Conservation (phyloP, 2,888 invertebrate genomes). For the Amphimallon solstitiale region DNA sequence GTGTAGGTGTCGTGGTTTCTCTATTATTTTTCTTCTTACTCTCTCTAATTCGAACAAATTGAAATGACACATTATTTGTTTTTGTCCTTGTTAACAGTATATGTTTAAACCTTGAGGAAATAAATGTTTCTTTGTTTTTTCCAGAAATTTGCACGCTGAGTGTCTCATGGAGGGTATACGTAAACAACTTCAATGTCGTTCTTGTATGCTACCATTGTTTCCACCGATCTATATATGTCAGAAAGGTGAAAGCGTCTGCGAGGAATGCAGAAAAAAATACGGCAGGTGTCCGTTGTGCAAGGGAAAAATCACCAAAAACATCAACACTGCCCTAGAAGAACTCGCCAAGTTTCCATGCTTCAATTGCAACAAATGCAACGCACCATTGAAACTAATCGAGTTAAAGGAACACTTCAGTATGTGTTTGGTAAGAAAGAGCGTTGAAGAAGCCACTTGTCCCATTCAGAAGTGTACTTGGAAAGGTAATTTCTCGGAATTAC, state of each 20-base stretch:
- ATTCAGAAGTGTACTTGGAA: slow-evolving; percentile 23
- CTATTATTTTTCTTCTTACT: too few species aligned
- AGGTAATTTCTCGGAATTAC: background rate
- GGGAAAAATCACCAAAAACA: background rate
- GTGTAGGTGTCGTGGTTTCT: too few species aligned
- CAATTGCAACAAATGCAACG: slow-evolving; percentile 8
- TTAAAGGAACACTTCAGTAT: background rate
- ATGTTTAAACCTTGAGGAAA: too few species aligned
- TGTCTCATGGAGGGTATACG: slow-evolving; percentile 10
- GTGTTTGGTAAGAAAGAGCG: background rate
- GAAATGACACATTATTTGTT: too few species aligned
- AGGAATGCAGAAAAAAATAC: slow-evolving; percentile 17
- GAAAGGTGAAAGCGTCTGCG: slow-evolving; percentile 30
- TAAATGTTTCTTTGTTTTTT: too few species aligned
- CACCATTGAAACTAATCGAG: slow-evolving; percentile 20
- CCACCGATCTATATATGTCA: slow-evolving; percentile 33
- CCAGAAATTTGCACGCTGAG: too few species aligned
- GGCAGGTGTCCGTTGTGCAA: slow-evolving; percentile 27
- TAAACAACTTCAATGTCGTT: slow-evolving; percentile 25
- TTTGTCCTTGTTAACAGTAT: too few species aligned
- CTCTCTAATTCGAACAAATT: too few species aligned
- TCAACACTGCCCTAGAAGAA: slow-evolving; percentile 14
- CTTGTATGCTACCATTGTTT: slow-evolving; percentile 24
- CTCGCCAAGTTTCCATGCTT: slow-evolving; percentile 1
- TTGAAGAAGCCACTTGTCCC: background rate